Base-by-base conservation (phyloP, 2,113 vertebrate genomes). In the Percopsis transmontana region DNA sequence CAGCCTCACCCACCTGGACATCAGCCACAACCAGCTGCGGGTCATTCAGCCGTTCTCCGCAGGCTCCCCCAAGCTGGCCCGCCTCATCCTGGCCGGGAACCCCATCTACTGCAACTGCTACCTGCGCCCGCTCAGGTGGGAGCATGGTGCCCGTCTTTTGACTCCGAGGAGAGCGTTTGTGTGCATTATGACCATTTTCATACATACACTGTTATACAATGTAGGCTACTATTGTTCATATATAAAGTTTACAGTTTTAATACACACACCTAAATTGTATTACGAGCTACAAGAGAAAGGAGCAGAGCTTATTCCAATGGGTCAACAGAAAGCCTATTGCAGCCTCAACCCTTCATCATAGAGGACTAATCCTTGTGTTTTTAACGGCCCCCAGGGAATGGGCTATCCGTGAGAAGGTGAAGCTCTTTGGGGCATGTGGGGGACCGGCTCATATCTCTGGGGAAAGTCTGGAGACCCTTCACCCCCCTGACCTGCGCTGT, bases 91-190 rank as follows among this genome's bases (percentile, higher is more conserved):
- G 79, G 88, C 89, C 0, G 94, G 96, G 10, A 99, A 98, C 84
- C 93, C 94, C 1, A 83, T 98, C 72, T 89, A 92, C 80, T 99
- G 96, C 74, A 95, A 93, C 87, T 99, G 97, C 77, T 91, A 89
- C 70, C 87, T 96, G 75, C 88, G 88, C 24, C 94, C 94, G 0
- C 93, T 99, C 79, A 91, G 84, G 89, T 87, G 23, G 24, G 23
- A 24, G 4, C 19, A 8, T 4, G 13, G 8, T n/a, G 13, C 24
- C 21, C 1, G 13, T 14, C 51, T 53, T 8, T 20, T 53, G 51
- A 33, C 27, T 33, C 27, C 8, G 27, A 33, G 27, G 27, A 33
- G 8, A 33, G 5, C 27, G 8, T 33, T 33, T 33, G 27, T 33
- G 27, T 33, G 8, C 27, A 33, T 33, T 1, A 7, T 33, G n/a